A percentile compares a stretch with the other conserved stretches of the same genome.
Evolutionary conservation across 2,888 invertebrate species (phyloP).

Genomic region (Morinoia aosen): DNA sequence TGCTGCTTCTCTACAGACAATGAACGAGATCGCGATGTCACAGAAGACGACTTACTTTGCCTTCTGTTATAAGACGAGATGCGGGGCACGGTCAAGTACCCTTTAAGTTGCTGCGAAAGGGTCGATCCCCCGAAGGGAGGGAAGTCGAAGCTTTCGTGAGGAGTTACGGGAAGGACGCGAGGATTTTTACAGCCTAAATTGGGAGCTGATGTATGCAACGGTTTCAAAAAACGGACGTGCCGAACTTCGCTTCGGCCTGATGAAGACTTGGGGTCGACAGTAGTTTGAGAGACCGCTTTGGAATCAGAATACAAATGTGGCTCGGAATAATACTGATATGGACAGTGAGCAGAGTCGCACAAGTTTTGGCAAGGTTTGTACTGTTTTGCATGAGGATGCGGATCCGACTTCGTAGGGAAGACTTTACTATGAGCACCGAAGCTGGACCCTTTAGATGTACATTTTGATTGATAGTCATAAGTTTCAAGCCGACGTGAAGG

Average conservation of each 20-base stretch:
- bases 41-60: conserved; percentile 47
- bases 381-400: conserved; percentile 11
- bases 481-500: not conserved
- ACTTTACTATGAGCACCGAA: conserved; percentile 12
- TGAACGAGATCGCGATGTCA: not conserved
- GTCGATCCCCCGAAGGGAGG: not conserved
- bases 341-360: conserved; percentile 36
- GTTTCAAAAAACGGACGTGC: conserved; percentile 39
- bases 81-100: conserved; percentile 41
- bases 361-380: conserved; percentile 15
- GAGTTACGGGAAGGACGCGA: conserved; percentile 9
- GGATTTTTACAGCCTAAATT: conserved; percentile 35
- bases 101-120: conserved; percentile 34
- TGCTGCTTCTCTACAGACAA: conserved; percentile 52
- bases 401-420: conserved; percentile 32
- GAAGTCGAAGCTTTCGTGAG: conserved; percentile 42
- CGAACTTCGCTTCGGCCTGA: not conserved
- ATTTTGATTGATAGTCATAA: conserved; percentile 41
- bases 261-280: not conserved
- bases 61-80: conserved; percentile 24
- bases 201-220: conserved; percentile 47
- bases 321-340: conserved; percentile 51
- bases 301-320: conserved; percentile 33
- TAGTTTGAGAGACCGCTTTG: not conserved
- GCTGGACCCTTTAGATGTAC: not conserved